Evolutionary conservation across 1,140 invertebrate genomes (phyloP), one percentile per base, ranked within the genome.

Genomic region (Chironomus striatipennis): DNA sequence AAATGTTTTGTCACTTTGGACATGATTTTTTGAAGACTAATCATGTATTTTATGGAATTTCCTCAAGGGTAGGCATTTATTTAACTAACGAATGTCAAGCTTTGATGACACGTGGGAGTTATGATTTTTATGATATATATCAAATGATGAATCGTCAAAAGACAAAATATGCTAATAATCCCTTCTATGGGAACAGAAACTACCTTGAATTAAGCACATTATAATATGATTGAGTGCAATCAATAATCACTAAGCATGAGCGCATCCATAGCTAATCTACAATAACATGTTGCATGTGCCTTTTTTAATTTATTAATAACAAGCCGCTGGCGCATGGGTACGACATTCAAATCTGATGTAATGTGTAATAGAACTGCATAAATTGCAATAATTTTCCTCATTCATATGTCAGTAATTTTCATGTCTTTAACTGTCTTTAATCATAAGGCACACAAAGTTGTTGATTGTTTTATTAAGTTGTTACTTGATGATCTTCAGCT

Each of bases 201-300:
- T 8, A 8, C 47, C 47, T 57, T 57, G 47, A 15, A 57, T n/a
- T 34, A 34, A 34, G 47, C 47, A 5, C 8, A 57, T 57, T 57
- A 57, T 57, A 57, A 57, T 57, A 57, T 57, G 47, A 57, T 57
- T 57, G 47, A 57, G n/a, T 57, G 47, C 47, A 57, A 57, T 57
- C 47, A 57, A 57, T 57, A 57, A 57, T 57, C 47, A 57, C 12
- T 57, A 10, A n/a, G 47, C 12, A 57, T 57, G 47, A 57, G 47
- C 47, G 47, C 47, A 57, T 57, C 47, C 47, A 57, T 57, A 57
- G n/a, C 47, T 57, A 57, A 57, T 57, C 47, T n/a, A 57, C 47
- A 57, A 12, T 57, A 57, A 57, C 47, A 57, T 57, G 47, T n/a
- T 57, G 47, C 9, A 57, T 57, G 24, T 34, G 24, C 24, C 47